These are phyloP conservation scores for Coleophora deauratella DNA, from an alignment of 2,888 invertebrate species.

Conservation along the genomic window DNA sequence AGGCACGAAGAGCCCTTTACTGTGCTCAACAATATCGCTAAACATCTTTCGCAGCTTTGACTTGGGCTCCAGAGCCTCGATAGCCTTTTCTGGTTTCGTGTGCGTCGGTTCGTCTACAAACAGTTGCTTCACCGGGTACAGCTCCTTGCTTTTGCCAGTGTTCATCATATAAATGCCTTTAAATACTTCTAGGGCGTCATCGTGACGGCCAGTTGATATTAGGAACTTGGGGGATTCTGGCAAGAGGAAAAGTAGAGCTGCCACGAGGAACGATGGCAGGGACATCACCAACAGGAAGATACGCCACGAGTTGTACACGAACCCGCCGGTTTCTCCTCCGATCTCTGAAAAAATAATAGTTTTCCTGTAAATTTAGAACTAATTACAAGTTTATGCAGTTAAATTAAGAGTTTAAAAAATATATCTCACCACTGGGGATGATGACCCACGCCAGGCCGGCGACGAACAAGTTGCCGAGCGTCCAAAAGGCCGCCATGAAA, in stretches of 20 bases:
- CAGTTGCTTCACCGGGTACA: constrained; percentile 84
- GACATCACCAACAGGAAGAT: constrained; percentile 92
- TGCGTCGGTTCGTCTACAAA: constrained; percentile 73
- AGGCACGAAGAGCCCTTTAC: constrained; percentile 84
- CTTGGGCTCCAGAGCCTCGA: constrained; percentile 74
- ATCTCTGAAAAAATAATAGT: constrained; percentile 65
- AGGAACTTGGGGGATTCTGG: constrained; percentile 95
- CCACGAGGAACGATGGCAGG: constrained; percentile 90
- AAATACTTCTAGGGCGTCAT: constrained; percentile 88
- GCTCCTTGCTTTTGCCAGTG: constrained; percentile 82
- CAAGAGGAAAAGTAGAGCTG: constrained; percentile 84
- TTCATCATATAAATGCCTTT: constrained; percentile 86
- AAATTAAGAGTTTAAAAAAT: background rate
- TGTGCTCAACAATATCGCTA: constrained; percentile 84
- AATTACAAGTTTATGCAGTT: background rate
- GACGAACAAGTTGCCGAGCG: constrained; percentile 92
- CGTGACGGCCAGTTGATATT: constrained; percentile 83
- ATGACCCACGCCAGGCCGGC: constrained; percentile 88
- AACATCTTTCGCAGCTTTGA: constrained; percentile 83
- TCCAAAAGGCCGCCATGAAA: constrained; percentile 97
- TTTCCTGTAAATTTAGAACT: background rate
- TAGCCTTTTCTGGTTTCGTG: constrained; percentile 71
- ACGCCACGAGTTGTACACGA: constrained; percentile 93
- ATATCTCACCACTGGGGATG: constrained; percentile 74
- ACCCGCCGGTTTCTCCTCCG: constrained; percentile 78